Base-by-base conservation (phyloP, 2,888 invertebrate genomes). In the Erynnis tages region DNA sequence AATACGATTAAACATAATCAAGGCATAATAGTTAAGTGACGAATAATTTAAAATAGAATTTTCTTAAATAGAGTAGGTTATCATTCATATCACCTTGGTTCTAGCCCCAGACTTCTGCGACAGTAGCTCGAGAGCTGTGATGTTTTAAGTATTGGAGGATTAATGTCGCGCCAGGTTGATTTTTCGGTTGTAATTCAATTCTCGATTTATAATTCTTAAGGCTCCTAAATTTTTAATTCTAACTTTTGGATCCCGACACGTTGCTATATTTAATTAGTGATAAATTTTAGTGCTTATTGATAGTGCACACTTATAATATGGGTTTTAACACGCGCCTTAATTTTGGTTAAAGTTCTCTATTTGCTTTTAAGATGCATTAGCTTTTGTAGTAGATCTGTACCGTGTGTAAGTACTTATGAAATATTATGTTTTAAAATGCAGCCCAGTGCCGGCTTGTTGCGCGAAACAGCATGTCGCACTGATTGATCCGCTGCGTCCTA, bases 311-410 rank as follows among this genome's bases (percentile, higher is more conserved):
- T 29, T 54, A 45, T 53, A 27, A 53, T 41, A 46, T 45, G 43
- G 50, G 40, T 58, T 59, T 34, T 44, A 53, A 56, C 49, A 55
- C 48, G 49, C 54, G 58, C 57, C 67, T 67, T 66, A 63, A 53
- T 57, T 73, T 79, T 76, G 73, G 71, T 79, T 75, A 67, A 78
- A 70, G 76, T 83, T 82, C 76, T 83, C 77, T 81, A 83, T 79
- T 85, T 80, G 83, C 81, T 83, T 80, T 76, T 79, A 82, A 80
- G 78, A 76, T 76, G 74, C 76, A 78, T 79, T 79, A 77, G 83
- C 85, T 86, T 52, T 85, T 72, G 76, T 81, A 75, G 82, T 88
- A 88, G 88, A 89, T 88, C 88, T 88, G 87, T 85, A 86, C 85
- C 81, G 82, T 84, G 79, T 79, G 68, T 86, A 85, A 87, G 88